Evolutionary conservation across 1,140 invertebrate genomes (phyloP), one percentile per base, ranked within the genome.

Genomic region (Fopius arisanus): DNA sequence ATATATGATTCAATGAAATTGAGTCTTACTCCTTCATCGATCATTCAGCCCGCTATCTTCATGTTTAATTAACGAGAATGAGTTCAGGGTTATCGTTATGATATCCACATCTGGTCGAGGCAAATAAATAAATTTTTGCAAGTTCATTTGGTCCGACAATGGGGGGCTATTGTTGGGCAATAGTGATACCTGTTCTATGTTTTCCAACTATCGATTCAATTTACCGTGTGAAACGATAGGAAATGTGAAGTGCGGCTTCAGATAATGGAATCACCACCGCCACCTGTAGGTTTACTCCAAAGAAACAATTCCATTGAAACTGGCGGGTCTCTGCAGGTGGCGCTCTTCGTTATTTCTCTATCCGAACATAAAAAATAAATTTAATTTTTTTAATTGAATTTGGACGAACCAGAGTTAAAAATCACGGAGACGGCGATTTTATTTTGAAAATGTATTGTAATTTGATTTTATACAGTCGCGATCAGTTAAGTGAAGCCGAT

Each of bases 281-380:
- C 76, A 77, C 76, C 76, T 77, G 76, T 77, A 73, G 76, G 73
- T 16, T 40, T 51, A 70, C 63, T 73, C 43, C 29, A 72, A 72
- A 75, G 76, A 73, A 54, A 51, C 66, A 59, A 19, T 31, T 62
- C 54, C 51, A 48, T 48, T 74, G 21, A 21, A 43, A 43, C 70
- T 2, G 9, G 6, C 2, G 26, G 19, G n/a, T 6, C 4, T 33
- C 62, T 62, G 43, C 48, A 79, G 75, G 73, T 80, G 77, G 65
- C 72, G 75, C 67, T 74, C 66, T 70, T 48, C 59, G 51, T 72
- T 21, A 66, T 48, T 37, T 37, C 33, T 37, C 33, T 7, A 51
- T 51, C 0, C 19, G 14, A 16, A 51, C n/a, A 10, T 12, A 7
- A 37, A 37, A 37, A 10, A 2, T 1, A 37, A 10, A 7, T 3